phyloP scores from a whole-genome alignment of 1,140 invertebrate genomes.

The Drosophila varians region DNA sequence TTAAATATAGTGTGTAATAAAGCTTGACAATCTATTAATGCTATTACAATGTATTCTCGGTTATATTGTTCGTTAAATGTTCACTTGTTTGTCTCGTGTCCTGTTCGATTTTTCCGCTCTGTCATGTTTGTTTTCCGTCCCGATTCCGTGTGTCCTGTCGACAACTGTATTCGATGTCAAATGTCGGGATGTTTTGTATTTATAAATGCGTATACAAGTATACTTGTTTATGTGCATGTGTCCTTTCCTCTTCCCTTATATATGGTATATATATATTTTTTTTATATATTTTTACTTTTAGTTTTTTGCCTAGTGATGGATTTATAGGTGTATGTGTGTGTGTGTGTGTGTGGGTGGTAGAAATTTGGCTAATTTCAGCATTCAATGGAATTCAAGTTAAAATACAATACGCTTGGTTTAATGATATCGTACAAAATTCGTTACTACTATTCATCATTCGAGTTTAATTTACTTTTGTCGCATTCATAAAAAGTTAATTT shows the following conservation, averaged over 20 bases:
- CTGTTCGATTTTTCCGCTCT: slow-evolving; percentile 29
- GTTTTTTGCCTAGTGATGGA: not conserved
- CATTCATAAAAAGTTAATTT: slow-evolving; percentile 61
- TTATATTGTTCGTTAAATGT: slow-evolving; percentile 54
- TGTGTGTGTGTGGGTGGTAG: slow-evolving; percentile 26
- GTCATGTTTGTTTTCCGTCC: slow-evolving; percentile 36
- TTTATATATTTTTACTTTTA: not conserved
- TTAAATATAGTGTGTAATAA: slow-evolving; percentile 79
- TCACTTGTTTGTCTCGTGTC: slow-evolving; percentile 24
- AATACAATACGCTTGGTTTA: slow-evolving; percentile 49
- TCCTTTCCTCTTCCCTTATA: not conserved
- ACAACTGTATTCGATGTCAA: slow-evolving; percentile 38
- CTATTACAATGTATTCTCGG: slow-evolving; percentile 64
- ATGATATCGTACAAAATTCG: slow-evolving; percentile 51
- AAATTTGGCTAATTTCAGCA: slow-evolving; percentile 50
- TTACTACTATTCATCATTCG: slow-evolving; percentile 52
- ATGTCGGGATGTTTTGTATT: slow-evolving; percentile 45
- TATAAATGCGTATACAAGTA: slow-evolving; percentile 38
- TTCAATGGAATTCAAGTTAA: slow-evolving; percentile 52
- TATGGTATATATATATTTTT: no score
- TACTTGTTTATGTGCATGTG: slow-evolving; percentile 13
- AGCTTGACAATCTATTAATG: slow-evolving; percentile 81
- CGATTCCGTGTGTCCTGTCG: slow-evolving; percentile 16
- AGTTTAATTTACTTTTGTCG: slow-evolving; percentile 55
- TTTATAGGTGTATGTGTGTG: not conserved